Evolutionary conservation across 2,888 invertebrate species (phyloP).

Genomic region (Atrina japonica): DNA sequence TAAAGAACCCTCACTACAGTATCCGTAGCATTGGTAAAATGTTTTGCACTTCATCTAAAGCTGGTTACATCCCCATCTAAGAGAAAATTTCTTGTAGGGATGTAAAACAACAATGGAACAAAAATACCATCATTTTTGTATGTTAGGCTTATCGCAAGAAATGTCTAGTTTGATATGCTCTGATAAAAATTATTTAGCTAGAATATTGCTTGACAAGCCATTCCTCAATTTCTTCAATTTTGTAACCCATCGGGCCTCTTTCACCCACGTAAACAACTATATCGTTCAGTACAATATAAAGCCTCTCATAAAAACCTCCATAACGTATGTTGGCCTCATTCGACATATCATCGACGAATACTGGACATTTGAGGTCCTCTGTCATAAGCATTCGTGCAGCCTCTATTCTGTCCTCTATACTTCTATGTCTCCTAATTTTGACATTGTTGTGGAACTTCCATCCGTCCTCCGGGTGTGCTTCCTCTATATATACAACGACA

Average conservation of each 20-base stretch:
- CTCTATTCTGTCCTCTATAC: slow-evolving; percentile 56
- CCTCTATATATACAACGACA: slow-evolving; percentile 73
- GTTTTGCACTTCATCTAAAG: too few relatives aligned
- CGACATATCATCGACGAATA: slow-evolving; percentile 68
- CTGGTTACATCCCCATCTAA: too few relatives aligned
- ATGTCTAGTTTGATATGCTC: too few relatives aligned
- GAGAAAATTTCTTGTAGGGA: too few relatives aligned
- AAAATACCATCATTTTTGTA: too few relatives aligned
- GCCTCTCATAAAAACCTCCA: slow-evolving; percentile 68
- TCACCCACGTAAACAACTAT: slow-evolving; percentile 65
- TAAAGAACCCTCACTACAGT: too few relatives aligned
- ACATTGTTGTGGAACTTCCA: slow-evolving; percentile 70
- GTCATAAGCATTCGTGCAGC: slow-evolving; percentile 59
- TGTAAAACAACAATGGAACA: too few relatives aligned
- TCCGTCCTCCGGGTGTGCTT: slow-evolving; percentile 73
- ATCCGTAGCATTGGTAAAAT: too few relatives aligned
- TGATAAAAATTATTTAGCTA: too few relatives aligned
- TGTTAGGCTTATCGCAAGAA: too few relatives aligned
- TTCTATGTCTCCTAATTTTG: slow-evolving; percentile 58
- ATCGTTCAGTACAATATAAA: slow-evolving; percentile 68
- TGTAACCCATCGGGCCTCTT: slow-evolving; percentile 66
- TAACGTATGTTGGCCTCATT: slow-evolving; percentile 65
- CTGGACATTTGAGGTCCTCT: slow-evolving; percentile 49
- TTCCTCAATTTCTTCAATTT: slow-evolving; percentile 59
- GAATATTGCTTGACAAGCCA: too few relatives aligned